A percentile compares a stretch with the other conserved stretches of the same genome.
Conservation (phyloP, 2,888 invertebrate genomes). For the Neelides folsomi region DNA sequence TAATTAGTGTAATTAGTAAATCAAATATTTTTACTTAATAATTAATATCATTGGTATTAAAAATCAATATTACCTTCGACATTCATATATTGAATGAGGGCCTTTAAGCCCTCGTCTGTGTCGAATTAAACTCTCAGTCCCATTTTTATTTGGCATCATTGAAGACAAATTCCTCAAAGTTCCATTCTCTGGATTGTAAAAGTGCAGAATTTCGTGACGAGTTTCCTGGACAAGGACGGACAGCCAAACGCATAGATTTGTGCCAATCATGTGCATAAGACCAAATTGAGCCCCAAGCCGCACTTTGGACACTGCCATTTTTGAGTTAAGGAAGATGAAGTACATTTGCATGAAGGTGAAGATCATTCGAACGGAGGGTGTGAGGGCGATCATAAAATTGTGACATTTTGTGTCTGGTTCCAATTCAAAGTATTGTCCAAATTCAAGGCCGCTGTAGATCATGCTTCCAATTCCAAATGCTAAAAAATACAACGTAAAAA, state of each 20-base stretch:
- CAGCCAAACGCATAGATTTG: constrained; percentile 45
- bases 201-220: constrained; percentile 38
- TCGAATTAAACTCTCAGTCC: constrained; percentile 3
- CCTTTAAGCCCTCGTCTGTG: constrained; percentile 19
- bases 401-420: constrained; percentile 81
- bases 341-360: constrained; percentile 97
- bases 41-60: no score
- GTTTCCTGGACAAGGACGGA: constrained; percentile 41
- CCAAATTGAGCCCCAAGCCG: constrained; percentile 42
- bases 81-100: constrained; percentile 35
- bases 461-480: constrained; percentile 94
- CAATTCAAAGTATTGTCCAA: constrained; percentile 87
- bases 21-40: no score
- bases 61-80: constrained; percentile 24
- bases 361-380: constrained; percentile 82
- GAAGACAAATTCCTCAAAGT: constrained; percentile 9
- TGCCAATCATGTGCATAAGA: constrained; percentile 46
- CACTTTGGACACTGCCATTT: constrained; percentile 28
- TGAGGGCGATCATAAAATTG: constrained; percentile 74
- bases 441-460: constrained; percentile 90
- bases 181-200: constrained; percentile 31
- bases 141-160: not conserved
- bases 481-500: constrained; percentile 39
- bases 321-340: constrained; percentile 79
- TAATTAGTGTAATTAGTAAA: no score